phyloP scores from a whole-genome alignment of 2,797 vertebrate species.

The Rhabdomys pumilio region DNA sequence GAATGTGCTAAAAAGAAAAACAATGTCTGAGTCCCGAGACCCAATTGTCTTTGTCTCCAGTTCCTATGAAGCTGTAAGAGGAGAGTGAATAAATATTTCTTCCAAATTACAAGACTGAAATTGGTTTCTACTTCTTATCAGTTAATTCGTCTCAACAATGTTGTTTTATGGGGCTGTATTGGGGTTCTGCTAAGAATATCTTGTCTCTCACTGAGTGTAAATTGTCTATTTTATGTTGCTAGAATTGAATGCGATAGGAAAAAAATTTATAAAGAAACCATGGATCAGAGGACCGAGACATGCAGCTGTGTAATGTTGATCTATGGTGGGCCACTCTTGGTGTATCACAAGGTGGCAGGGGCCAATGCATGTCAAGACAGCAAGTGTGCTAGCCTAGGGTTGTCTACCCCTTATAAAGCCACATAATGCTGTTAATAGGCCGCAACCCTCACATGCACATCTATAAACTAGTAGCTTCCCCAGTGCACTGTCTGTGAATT shows the following conservation, averaged over 20 bases:
- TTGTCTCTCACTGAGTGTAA: conserved; percentile 25
- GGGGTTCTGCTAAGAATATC: conserved; percentile 18
- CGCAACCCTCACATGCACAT: no score
- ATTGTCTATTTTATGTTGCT: neutral
- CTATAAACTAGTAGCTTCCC: neutral
- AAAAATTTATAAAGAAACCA: neutral
- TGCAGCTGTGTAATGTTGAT: rapidly evolving
- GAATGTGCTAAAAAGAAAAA: neutral
- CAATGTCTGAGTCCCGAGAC: neutral
- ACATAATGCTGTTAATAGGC: neutral
- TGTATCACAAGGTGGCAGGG: neutral
- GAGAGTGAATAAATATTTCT: neutral
- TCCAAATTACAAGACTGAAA: conserved; percentile 13
- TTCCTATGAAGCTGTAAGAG: conserved; percentile 29
- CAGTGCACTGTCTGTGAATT: neutral
- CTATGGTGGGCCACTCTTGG: neutral
- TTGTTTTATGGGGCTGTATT: neutral
- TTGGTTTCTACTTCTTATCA: conserved; percentile 4
- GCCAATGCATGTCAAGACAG: neutral
- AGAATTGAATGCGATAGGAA: neutral
- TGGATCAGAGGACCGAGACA: neutral
- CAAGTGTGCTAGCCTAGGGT: no score
- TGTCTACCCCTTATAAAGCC: neutral
- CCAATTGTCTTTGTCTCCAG: neutral
- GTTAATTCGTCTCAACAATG: neutral